Conservation (phyloP, 2,113 vertebrate genomes). For the Stercorarius parasiticus region DNA sequence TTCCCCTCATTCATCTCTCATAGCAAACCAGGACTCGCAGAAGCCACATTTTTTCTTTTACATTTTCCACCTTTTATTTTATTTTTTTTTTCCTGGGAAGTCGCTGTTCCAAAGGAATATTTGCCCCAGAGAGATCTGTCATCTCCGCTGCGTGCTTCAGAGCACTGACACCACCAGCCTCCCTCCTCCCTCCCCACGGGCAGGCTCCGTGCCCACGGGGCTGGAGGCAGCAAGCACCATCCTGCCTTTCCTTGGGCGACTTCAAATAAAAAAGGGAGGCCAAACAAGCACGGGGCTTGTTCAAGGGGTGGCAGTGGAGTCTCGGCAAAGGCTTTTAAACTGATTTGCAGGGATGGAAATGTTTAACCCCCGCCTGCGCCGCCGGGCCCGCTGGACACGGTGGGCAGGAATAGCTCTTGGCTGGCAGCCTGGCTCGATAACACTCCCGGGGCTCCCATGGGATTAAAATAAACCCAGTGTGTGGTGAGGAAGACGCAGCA, state of each 20-base stretch:
- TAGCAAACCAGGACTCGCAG: not conserved
- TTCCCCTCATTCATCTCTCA: not conserved
- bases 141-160: not conserved
- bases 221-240: not conserved
- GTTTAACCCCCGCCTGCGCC: not conserved
- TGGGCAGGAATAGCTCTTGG: constrained; percentile 1
- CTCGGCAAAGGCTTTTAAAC: not conserved
- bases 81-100: not conserved
- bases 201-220: not conserved
- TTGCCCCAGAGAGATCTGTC: constrained; percentile 10
- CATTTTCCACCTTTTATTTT: not conserved
- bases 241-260: not conserved
- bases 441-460: not conserved
- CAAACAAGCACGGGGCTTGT: not conserved
- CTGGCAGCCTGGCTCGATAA: not conserved
- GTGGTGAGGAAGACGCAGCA: not conserved
- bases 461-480: not conserved
- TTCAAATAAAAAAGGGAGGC: not conserved
- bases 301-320: not conserved
- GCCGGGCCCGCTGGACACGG: not conserved
- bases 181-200: not conserved
- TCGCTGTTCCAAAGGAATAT: not conserved
- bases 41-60: not conserved
- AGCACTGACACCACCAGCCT: not conserved
- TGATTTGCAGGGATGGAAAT: not conserved